These are phyloP conservation scores for Eumacrocentrus americanus DNA, from an alignment of 2,888 invertebrate species.

Conservation along the genomic window DNA sequence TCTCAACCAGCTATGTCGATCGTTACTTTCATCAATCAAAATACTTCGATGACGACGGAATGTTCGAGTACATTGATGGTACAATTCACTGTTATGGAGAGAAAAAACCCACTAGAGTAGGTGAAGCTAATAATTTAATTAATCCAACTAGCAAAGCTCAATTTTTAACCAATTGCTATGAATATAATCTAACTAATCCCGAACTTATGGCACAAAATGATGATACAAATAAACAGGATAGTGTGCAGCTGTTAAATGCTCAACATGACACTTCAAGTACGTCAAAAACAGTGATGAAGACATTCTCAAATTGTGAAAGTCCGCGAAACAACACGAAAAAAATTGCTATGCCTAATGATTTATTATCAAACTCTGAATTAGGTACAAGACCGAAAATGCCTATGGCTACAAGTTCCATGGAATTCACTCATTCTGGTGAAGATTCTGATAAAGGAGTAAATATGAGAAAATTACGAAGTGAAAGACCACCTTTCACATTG, in stretches of 20 bases:
- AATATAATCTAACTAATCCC: background rate
- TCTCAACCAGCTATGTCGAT: constrained; percentile 58
- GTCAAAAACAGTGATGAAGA: constrained; percentile 12
- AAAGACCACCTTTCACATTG: constrained; percentile 39
- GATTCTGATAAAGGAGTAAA: constrained; percentile 45
- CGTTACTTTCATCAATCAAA: constrained; percentile 58
- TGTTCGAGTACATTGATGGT: constrained; percentile 33
- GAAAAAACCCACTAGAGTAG: constrained; percentile 42
- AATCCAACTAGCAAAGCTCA: constrained; percentile 41
- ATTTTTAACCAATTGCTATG: constrained; percentile 49
- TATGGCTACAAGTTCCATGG: constrained; percentile 19
- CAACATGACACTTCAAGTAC: constrained; percentile 20
- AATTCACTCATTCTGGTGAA: constrained; percentile 28
- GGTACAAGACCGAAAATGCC: constrained; percentile 51
- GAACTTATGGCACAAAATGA: background rate
- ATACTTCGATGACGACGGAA: constrained; percentile 49
- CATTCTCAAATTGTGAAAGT: constrained; percentile 36
- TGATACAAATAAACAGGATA: background rate
- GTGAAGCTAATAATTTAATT: constrained; percentile 52
- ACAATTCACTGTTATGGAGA: constrained; percentile 41
- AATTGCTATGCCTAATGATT: constrained; percentile 43
- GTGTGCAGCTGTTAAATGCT: background rate
- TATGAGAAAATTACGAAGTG: constrained; percentile 38
- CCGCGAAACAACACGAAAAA: constrained; percentile 40
- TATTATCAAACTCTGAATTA: constrained; percentile 43